phyloP scores from a whole-genome alignment of 2,797 vertebrate genomes.

The Acanthis flammea region DNA sequence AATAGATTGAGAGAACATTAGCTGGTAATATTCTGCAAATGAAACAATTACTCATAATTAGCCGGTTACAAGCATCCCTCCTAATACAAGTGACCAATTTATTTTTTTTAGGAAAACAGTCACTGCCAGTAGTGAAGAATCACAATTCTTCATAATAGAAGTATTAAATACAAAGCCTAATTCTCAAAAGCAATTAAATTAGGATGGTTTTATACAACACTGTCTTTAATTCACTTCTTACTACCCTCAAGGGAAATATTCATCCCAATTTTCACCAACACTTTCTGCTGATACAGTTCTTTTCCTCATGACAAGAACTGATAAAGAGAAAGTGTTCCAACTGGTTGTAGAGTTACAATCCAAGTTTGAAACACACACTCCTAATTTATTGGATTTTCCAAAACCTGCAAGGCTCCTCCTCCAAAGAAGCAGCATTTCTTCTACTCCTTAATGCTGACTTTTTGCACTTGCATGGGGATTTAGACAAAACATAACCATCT shows the following conservation, averaged over 20 bases:
- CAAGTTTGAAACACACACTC: background rate
- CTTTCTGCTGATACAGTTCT: background rate
- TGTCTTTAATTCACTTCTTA: constrained; percentile 11
- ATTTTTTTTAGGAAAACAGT: background rate
- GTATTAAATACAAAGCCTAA: constrained; percentile 25
- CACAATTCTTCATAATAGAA: background rate
- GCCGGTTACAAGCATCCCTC: background rate
- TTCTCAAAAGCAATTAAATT: constrained; percentile 30
- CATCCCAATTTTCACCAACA: background rate
- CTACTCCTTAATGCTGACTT: background rate
- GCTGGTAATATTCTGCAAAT: background rate
- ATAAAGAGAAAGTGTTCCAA: background rate
- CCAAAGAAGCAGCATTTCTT: background rate
- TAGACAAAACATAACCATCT: background rate
- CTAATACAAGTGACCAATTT: background rate
- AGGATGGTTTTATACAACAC: background rate
- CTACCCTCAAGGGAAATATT: constrained; percentile 3
- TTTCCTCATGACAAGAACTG: background rate
- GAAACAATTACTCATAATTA: background rate
- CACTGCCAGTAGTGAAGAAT: background rate
- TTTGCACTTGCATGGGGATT: background rate
- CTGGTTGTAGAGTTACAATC: background rate
- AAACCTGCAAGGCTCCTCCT: background rate
- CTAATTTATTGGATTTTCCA: background rate
- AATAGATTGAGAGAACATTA: background rate